Evolutionary conservation across 2,797 vertebrate species (phyloP), one percentile per base, ranked within the genome.

Genomic region (Adrianichthys oophorus): DNA sequence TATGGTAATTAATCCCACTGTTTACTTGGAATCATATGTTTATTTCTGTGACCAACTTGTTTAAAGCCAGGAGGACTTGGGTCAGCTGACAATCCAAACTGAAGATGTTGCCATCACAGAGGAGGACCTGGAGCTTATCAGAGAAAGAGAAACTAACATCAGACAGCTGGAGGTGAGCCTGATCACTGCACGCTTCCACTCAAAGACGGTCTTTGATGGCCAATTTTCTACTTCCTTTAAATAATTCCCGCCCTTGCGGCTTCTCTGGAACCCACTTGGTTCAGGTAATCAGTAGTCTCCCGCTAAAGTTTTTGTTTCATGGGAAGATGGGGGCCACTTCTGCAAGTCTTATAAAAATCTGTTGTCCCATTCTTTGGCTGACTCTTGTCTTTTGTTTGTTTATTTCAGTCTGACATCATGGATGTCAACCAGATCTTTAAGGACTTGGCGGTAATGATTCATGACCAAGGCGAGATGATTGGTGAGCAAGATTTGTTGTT

Each of bases 401-500:
- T 41, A 61, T 83, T 89, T 76, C 87, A 98, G 96, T 96, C 95
- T 60, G 96, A 98, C 67, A 98, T 98, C 80, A 76, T 97, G 92
- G 96, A 98, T 76, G 96, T 98, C 58, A 98, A 98, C 87, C 96
- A 98, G 89, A 98, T 98, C 88, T 98, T 98, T 86, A 98, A 98
- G 88, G 96, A 98, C 89, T 87, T 98, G 78, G 96, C 96, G 29
- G 94, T 98, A 82, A 98, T 98, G 97, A 98, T 98, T 83, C 97
- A 98, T 41, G 97, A 98, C 76, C 97, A 98, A 82, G 96, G 96
- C 79, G 97, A 98, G 65, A 93, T 98, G 92, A 97, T 98, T 62
- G 97, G 97, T 98, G 89, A 91, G 93, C 87, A 52, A 37, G 32
- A 37, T 37, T 32, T 32, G 29, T 32, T 32, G 8, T 32, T 3